phyloP scores from a whole-genome alignment of 1,140 invertebrate species.

The Apis florea region DNA sequence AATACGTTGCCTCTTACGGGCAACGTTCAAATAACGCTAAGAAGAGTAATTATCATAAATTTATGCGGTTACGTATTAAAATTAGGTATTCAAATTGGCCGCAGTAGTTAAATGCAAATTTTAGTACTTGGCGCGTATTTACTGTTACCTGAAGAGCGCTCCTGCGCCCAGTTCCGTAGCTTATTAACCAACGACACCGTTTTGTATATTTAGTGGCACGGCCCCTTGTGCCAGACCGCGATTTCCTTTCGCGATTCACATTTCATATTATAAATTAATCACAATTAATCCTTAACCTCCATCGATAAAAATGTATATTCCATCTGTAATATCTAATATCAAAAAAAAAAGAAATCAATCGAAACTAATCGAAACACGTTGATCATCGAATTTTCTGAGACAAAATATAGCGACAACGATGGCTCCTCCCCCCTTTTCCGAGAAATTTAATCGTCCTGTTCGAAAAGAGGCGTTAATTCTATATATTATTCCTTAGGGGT shows the following conservation, averaged over 20 bases:
- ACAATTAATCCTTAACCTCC: no score
- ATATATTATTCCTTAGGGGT: neutral
- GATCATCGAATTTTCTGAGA: no score
- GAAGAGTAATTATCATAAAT: slow-evolving; percentile 32
- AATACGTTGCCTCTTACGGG: neutral
- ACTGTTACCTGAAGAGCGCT: slow-evolving; percentile 13
- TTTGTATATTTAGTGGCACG: slow-evolving; percentile 5
- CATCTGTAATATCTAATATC: no score
- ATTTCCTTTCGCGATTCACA: neutral
- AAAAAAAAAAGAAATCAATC: no score
- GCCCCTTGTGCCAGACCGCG: no score
- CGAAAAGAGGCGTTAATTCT: slow-evolving; percentile 20
- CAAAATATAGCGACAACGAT: neutral
- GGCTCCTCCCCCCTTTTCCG: neutral
- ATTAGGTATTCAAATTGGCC: slow-evolving; percentile 35
- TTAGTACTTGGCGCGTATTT: slow-evolving; percentile 29
- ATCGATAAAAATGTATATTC: no score
- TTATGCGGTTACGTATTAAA: slow-evolving; percentile 30
- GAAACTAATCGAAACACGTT: no score
- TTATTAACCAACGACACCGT: slow-evolving; percentile 26
- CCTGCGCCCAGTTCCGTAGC: slow-evolving; percentile 5
- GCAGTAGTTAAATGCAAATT: slow-evolving; percentile 36
- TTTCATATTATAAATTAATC: no score
- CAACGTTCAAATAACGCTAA: slow-evolving; percentile 29
- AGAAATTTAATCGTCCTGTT: neutral